Evolutionary conservation across 2,113 vertebrate genomes (phyloP), one percentile per base, ranked within the genome.

Genomic region (Pelodiscus sinensis): DNA sequence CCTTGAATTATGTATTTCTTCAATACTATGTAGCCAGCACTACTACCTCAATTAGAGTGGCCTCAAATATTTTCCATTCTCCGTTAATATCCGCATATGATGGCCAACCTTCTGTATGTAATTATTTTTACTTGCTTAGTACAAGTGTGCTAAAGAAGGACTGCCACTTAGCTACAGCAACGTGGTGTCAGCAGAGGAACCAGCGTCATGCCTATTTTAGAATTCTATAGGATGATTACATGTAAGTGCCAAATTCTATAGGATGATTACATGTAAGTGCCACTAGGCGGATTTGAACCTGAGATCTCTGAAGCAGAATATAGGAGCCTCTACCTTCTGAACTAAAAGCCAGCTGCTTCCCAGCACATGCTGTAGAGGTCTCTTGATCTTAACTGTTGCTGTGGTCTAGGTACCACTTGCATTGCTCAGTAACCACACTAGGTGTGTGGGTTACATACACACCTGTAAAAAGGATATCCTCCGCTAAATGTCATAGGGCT

Each of bases 121-220:
- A 71, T 38, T 81, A 6, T 58, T 86, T 82, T 31, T 27, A 25
- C 79, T 3, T n/a, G 13, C 29, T 68, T 75, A 57, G 21, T 9
- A 79, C 13, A 80, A 35, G n/a, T 24, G 18, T 82, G 31, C 54
- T 52, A 18, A 50, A 51, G 16, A 87, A 55, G 9, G 51, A 56
- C 5, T 85, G 25, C 90, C 62, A 58, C 21, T 80, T 9, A 77
- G 5, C 35, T 65, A 54, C 55, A 83, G 9, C 38, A 54, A 75
- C 54, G 13, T 21, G 82, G 27, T 75, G 31, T 85, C 82, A 82
- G 55, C 90, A 90, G 22, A 92, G 25, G 31, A 80, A 65, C 79
- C 75, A 24, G 38, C 58, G 57, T 50, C 75, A 25, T 9, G 9
- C 73, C 84, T 85, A 56, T 27, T 73, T 19, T 27, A 73, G 29